Base-by-base conservation (phyloP, 1,140 invertebrate genomes). In the Drosophila dunni region DNA sequence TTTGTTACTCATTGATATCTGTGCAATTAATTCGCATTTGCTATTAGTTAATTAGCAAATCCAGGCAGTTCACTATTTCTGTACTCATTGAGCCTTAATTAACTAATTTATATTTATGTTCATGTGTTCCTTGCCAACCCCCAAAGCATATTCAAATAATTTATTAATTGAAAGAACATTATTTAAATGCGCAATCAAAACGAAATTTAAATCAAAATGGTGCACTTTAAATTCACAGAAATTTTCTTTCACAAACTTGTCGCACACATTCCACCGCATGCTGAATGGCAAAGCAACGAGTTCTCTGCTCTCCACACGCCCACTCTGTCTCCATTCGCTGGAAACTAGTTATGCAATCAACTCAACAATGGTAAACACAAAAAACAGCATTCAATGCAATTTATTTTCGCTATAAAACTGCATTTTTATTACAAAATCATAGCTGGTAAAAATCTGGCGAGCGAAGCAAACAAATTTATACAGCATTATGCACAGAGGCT, bases 361-460 rank as follows among this genome's bases (percentile, higher is more conserved):
- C 60, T 44, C 62, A 57, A 83, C 66, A 76, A 74, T 71, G 42
- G 8, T 20, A 46, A 44, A 15, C 50, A 67, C 53, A 68, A 67
- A 57, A 78, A 63, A 34, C 48, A 62, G 45, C 17, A 72, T 72
- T 80, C 61, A 86, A 88, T 77, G 83, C 82, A 82, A 82, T 86
- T 82, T 86, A 85, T 84, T 86, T 79, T 73, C 68, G 72, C 57
- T 79, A 71, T 88, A 88, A 86, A 86, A 86, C 62, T 88, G 65
- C 76, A 79, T 79, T 86, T 86, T 88, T 88, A 88, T 88, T 88
- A 88, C 83, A 74, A 88, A 79, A 88, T 83, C 83, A 86, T 77
- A 83, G 83, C 54, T 72, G 72, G 65, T 69, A 9, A 83, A 88
- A 80, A 70, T 33, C 79, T 79, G 79, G 75, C 24, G 62, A 75